Percentiles rank a stretch among this genome's conserved stretches.
phyloP scores from a whole-genome alignment of 2,888 invertebrate species.

The Tinea pellionella region DNA sequence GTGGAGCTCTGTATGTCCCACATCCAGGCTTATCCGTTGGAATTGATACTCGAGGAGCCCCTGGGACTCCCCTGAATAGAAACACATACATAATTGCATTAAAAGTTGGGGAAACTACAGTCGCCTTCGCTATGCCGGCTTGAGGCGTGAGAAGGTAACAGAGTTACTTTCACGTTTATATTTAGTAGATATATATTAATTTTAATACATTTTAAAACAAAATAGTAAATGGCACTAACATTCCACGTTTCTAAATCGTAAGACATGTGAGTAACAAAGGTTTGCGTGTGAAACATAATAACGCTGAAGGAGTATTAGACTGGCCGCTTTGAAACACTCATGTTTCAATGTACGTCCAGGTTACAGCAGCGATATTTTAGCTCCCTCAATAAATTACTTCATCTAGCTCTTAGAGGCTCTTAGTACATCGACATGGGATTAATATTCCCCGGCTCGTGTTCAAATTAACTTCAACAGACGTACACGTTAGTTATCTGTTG shows the following conservation, averaged over 20 bases:
- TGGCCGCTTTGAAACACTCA: neutral
- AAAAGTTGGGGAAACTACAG: too few species aligned
- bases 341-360: neutral
- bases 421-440: neutral
- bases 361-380: neutral
- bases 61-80: conserved; percentile 39
- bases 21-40: conserved; percentile 50
- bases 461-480: too few species aligned
- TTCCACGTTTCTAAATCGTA: too few species aligned
- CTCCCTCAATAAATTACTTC: neutral
- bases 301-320: neutral
- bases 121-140: too few species aligned
- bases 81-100: neutral
- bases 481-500: too few species aligned
- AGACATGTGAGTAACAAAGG: neutral
- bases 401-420: neutral
- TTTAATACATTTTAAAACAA: too few species aligned
- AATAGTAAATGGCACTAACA: too few species aligned
- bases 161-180: too few species aligned
- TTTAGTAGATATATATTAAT: too few species aligned
- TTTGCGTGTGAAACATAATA: neutral
- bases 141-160: too few species aligned
- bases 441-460: neutral
- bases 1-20: conserved; percentile 55
- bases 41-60: conserved; percentile 43